Conservation (phyloP, 1,140 invertebrate species). For the Thalassaphorura encarpata region DNA sequence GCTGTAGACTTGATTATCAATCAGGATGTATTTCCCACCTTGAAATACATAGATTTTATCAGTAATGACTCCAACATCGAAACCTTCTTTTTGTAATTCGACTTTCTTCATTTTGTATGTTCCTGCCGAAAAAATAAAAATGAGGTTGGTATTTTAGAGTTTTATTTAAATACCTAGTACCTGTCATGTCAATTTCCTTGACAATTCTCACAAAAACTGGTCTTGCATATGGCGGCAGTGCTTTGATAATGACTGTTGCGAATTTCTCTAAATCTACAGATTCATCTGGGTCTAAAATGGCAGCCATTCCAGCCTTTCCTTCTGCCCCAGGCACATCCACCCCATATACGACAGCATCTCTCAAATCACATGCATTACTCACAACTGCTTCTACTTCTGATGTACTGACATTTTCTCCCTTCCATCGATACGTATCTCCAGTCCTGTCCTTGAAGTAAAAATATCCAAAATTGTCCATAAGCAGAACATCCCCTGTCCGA, state of each 20-base stretch:
- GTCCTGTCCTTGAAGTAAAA: slow-evolving; percentile 91
- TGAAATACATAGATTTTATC: slow-evolving; percentile 68
- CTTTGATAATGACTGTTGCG: slow-evolving; percentile 50
- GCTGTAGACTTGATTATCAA: slow-evolving; percentile 55
- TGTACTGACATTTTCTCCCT: slow-evolving; percentile 98
- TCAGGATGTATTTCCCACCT: slow-evolving; percentile 46
- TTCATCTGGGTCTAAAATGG: slow-evolving; percentile 71
- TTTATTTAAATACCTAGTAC: slow-evolving; percentile 22
- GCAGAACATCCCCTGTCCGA: slow-evolving; percentile 83
- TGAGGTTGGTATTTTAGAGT: not conserved
- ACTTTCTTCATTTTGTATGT: slow-evolving; percentile 91
- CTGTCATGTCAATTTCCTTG: slow-evolving; percentile 12
- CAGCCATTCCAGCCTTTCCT: slow-evolving; percentile 69
- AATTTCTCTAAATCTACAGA: slow-evolving; percentile 56
- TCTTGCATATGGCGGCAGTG: slow-evolving; percentile 71
- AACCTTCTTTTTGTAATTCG: slow-evolving; percentile 83
- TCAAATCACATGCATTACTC: slow-evolving; percentile 74
- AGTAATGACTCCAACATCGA: slow-evolving; percentile 62
- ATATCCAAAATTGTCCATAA: slow-evolving; percentile 86
- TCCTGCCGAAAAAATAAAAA: slow-evolving; percentile 42
- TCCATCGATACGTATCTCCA: slow-evolving; percentile 94
- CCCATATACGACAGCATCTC: slow-evolving; percentile 80
- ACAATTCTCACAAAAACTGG: slow-evolving; percentile 70
- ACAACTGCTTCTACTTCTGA: slow-evolving; percentile 91
- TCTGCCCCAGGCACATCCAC: slow-evolving; percentile 50